A percentile compares a stretch with the other conserved stretches of the same genome.
Conservation (phyloP, 2,888 invertebrate species). For the Chrysolina oricalcia region DNA sequence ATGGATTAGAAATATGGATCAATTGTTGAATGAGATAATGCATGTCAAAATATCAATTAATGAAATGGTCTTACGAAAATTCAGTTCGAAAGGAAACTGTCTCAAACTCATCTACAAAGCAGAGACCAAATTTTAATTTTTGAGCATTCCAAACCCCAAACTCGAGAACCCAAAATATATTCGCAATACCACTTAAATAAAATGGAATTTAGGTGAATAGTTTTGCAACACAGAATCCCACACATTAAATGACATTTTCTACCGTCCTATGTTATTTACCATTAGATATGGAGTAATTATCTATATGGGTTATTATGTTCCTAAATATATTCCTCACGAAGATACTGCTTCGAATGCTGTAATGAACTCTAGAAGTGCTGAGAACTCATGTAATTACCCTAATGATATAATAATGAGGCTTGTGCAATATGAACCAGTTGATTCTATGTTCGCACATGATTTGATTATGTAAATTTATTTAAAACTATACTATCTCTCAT, state of each 20-base stretch:
- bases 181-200: not conserved
- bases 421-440: not conserved
- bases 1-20: too few relatives aligned
- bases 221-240: not conserved
- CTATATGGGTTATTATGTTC: not conserved
- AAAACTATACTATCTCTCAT: not conserved
- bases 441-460: conserved; percentile 10
- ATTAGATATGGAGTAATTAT: not conserved
- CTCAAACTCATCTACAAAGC: too few relatives aligned
- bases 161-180: too few relatives aligned
- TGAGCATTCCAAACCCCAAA: too few relatives aligned
- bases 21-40: too few relatives aligned
- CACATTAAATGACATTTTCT: not conserved
- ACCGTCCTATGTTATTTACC: not conserved
- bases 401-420: conserved; percentile 10
- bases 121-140: too few relatives aligned
- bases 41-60: too few relatives aligned
- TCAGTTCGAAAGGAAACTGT: too few relatives aligned
- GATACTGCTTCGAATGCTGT: not conserved
- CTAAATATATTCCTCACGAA: not conserved
- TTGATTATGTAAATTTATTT: conserved; percentile 2
- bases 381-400: conserved; percentile 14
- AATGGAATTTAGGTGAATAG: not conserved
- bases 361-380: not conserved
- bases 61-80: too few relatives aligned